phyloP scores from a whole-genome alignment of 2,888 invertebrate species.

The Anoplius nigerrimus region DNA sequence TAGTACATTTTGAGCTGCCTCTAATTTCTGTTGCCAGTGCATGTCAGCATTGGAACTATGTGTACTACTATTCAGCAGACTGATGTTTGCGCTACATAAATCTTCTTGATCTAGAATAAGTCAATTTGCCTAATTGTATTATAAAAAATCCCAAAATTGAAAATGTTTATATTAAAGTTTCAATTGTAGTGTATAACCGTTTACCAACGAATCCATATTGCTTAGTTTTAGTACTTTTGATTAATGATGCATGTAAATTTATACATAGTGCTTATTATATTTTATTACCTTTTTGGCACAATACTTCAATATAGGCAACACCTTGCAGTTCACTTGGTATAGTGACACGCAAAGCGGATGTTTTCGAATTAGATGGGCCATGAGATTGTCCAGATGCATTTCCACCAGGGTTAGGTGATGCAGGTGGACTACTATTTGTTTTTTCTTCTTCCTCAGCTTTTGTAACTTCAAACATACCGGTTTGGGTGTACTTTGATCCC shows the following conservation, averaged over 20 bases:
- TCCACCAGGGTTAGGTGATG: constrained; percentile 76
- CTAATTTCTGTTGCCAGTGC: constrained; percentile 97
- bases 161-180: neutral
- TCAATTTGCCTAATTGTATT: constrained; percentile 6
- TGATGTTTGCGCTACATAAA: constrained; percentile 89
- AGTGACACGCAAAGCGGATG: constrained; percentile 90
- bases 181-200: neutral
- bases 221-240: too few relatives aligned
- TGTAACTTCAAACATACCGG: constrained; percentile 95
- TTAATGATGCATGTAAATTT: neutral
- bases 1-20: constrained; percentile 96
- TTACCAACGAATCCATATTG: neutral
- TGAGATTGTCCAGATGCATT: constrained; percentile 73
- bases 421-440: constrained; percentile 76
- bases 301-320: constrained; percentile 95
- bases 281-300: constrained; percentile 89
- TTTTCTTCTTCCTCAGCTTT: constrained; percentile 90
- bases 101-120: constrained; percentile 88
- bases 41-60: constrained; percentile 84
- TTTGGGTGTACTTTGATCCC: constrained; percentile 94
- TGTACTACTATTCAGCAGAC: constrained; percentile 85
- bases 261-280: constrained; percentile 1
- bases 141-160: neutral
- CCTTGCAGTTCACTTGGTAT: constrained; percentile 97
- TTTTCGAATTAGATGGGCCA: constrained; percentile 77